Evolutionary conservation across 1,140 invertebrate genomes (phyloP).

Genomic region (Paracyclopina nana): DNA sequence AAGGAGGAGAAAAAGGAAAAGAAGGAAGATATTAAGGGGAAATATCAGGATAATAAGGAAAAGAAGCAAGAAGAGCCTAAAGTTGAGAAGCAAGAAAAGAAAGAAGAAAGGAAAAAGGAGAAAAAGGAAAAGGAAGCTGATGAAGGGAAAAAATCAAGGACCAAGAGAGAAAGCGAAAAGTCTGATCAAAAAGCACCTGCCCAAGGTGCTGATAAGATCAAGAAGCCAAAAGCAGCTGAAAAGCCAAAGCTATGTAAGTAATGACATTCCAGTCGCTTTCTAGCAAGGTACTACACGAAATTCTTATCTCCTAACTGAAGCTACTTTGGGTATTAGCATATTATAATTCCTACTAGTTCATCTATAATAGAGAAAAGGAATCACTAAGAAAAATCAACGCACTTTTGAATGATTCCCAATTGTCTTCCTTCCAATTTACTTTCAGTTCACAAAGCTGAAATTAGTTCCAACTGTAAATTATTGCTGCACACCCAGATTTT

Average conservation of each 20-base stretch:
- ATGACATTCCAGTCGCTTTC: background rate
- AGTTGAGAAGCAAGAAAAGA: slow-evolving; percentile 1
- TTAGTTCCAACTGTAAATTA: slow-evolving; percentile 1
- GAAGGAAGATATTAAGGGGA: background rate
- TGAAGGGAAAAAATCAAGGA: background rate
- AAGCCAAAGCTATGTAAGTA: background rate
- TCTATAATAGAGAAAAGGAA: too few relatives aligned
- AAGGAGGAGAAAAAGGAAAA: background rate
- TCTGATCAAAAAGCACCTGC: too few relatives aligned
- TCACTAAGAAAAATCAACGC: too few relatives aligned
- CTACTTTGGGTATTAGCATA: too few relatives aligned
- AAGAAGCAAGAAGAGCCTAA: background rate
- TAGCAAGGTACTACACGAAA: too few relatives aligned
- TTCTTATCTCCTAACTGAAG: too few relatives aligned
- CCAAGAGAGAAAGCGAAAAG: too few relatives aligned
- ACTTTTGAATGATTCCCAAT: too few relatives aligned
- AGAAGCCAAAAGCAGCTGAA: background rate
- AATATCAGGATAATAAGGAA: background rate
- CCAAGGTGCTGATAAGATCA: background rate
- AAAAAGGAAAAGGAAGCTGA: background rate
- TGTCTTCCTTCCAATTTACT: too few relatives aligned
- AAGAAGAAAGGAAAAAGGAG: background rate
- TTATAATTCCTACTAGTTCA: too few relatives aligned
- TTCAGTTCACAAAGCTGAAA: background rate
- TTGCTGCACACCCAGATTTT: background rate